phyloP scores from a whole-genome alignment of 2,113 vertebrate genomes.

The Carlito syrichta region DNA sequence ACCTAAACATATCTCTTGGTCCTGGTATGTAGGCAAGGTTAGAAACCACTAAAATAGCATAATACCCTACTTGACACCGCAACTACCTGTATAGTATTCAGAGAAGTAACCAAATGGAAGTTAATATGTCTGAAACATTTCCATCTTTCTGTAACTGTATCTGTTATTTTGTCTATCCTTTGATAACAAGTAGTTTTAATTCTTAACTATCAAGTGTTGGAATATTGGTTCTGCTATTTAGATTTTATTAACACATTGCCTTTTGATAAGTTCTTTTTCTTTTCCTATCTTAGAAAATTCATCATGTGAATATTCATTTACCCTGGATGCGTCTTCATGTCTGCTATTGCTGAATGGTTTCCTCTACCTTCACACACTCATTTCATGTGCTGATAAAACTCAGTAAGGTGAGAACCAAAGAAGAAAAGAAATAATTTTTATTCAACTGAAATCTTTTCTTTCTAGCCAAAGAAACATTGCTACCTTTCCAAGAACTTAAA shows the following conservation, averaged over 20 bases:
- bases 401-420: neutral
- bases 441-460: neutral
- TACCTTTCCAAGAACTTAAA: neutral
- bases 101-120: rapidly evolving
- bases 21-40: neutral
- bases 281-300: neutral
- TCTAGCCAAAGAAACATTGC: neutral
- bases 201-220: neutral
- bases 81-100: rapidly evolving
- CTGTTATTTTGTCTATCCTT: neutral
- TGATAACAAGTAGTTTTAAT: neutral
- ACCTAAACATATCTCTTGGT: neutral
- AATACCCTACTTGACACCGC: rapidly evolving
- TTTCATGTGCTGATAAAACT: neutral
- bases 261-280: neutral
- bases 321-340: neutral
- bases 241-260: neutral
- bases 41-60: neutral
- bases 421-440: neutral
- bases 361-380: neutral
- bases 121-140: rapidly evolving
- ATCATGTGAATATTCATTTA: neutral
- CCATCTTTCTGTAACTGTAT: neutral
- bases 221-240: neutral
- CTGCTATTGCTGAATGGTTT: neutral